A percentile compares a stretch with the other conserved stretches of the same genome.
phyloP scores from a whole-genome alignment of 2,888 invertebrate species.

The Polymixis lichenea region DNA sequence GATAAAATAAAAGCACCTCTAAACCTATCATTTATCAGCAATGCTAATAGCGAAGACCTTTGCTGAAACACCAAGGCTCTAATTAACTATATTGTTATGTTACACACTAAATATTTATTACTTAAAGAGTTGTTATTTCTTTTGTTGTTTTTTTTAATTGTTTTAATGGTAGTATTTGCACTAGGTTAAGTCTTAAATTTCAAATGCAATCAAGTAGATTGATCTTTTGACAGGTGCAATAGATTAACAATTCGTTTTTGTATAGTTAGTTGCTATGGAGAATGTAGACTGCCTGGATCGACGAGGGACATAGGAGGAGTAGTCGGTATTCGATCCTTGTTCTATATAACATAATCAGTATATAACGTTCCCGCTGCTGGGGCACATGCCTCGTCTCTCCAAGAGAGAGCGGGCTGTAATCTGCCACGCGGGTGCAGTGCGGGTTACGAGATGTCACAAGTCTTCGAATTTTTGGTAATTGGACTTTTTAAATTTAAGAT shows the following conservation, averaged over 20 bases:
- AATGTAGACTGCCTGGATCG: too few species aligned
- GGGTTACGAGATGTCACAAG: not conserved
- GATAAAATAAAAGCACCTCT: conserved; percentile 33
- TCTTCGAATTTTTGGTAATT: not conserved
- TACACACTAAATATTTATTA: conserved; percentile 30
- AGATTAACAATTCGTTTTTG: conserved; percentile 21
- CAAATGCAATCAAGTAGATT: conserved; percentile 30
- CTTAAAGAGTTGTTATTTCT: conserved; percentile 16
- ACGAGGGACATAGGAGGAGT: too few species aligned
- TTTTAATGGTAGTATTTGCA: conserved; percentile 52
- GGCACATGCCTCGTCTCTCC: not conserved
- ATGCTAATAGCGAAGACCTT: conserved; percentile 62
- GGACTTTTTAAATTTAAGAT: too few species aligned
- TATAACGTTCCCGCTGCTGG: not conserved
- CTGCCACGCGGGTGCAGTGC: not conserved
- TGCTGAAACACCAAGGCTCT: conserved; percentile 57
- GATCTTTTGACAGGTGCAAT: conserved; percentile 49
- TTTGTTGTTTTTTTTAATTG: conserved; percentile 34
- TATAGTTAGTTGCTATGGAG: not conserved
- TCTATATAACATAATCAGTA: not conserved
- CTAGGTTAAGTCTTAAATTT: conserved; percentile 33
- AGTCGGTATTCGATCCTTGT: not conserved
- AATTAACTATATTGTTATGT: conserved; percentile 59
- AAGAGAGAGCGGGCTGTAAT: not conserved
- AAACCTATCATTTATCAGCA: conserved; percentile 56